These are phyloP conservation scores for Sphaeramia orbicularis DNA, from an alignment of 2,797 vertebrate genomes.

Conservation along the genomic window DNA sequence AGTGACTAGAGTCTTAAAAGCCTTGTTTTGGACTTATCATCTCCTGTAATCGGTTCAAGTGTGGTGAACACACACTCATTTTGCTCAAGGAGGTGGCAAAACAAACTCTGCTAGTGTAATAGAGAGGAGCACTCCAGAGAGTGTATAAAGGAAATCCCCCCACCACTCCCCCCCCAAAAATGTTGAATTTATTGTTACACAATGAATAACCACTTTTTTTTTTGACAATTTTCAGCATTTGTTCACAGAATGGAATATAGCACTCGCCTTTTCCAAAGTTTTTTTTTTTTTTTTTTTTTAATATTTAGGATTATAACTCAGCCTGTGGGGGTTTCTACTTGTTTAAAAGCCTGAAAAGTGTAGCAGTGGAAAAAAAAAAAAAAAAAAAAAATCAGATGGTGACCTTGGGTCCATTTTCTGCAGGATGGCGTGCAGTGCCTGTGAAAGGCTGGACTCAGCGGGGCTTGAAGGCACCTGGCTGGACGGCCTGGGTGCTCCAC, in stretches of 20 bases:
- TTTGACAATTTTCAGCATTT: too few relatives aligned
- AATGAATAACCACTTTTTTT: slow-evolving; percentile 60
- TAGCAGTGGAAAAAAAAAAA: too few relatives aligned
- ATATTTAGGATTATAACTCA: not conserved
- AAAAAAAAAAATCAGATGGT: slow-evolving; percentile 89
- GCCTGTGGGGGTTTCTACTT: slow-evolving; percentile 78
- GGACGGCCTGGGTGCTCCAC: slow-evolving; percentile 90
- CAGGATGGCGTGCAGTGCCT: slow-evolving; percentile 85
- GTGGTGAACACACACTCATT: too few relatives aligned
- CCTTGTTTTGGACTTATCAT: too few relatives aligned
- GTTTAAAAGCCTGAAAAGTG: slow-evolving; percentile 86
- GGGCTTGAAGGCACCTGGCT: slow-evolving; percentile 96
- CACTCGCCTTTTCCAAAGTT: not conserved
- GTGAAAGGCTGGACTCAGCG: slow-evolving; percentile 94
- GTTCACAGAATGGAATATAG: not conserved
- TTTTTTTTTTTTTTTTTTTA: too few relatives aligned
- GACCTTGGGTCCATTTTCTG: slow-evolving; percentile 90
- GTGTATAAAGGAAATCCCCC: too few relatives aligned
- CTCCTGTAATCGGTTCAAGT: too few relatives aligned
- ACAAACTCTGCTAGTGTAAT: too few relatives aligned
- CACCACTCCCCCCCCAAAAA: too few relatives aligned
- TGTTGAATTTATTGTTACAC: slow-evolving; percentile 39
- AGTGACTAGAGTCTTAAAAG: too few relatives aligned
- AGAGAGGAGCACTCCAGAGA: too few relatives aligned
- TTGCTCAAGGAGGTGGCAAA: too few relatives aligned